Percentiles rank a stretch among this genome's conserved stretches.
phyloP scores from a whole-genome alignment of 2,797 vertebrate species.

The Streptopelia turtur region DNA sequence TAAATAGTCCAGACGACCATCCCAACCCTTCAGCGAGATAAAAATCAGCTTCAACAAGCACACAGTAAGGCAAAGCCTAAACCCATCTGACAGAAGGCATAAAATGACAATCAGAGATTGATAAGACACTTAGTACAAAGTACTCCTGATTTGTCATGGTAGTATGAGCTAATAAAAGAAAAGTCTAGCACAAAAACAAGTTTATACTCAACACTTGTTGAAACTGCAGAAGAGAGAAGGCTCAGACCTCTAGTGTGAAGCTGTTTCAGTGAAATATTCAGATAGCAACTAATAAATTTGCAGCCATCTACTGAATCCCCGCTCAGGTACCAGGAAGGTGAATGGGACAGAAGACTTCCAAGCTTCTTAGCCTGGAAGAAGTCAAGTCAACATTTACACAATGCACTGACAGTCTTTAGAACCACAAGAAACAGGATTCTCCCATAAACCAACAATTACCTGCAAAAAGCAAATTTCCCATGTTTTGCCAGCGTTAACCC shows the following conservation, averaged over 20 bases:
- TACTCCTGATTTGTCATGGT: too few relatives aligned
- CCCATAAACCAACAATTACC: background rate
- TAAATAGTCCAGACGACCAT: background rate
- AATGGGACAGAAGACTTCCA: background rate
- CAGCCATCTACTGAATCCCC: background rate
- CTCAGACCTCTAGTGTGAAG: background rate
- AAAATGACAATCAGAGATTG: rapidly evolving
- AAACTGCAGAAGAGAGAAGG: background rate
- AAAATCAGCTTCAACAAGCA: background rate
- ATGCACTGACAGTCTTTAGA: background rate
- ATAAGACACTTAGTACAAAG: background rate
- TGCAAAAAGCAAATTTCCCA: background rate
- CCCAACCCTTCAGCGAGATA: background rate
- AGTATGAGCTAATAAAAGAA: background rate
- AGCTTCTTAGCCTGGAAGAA: background rate
- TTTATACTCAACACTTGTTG: background rate
- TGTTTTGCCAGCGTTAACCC: background rate
- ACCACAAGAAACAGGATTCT: background rate
- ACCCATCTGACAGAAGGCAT: rapidly evolving
- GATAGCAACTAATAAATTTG: background rate
- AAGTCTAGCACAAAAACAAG: too few relatives aligned
- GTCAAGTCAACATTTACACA: background rate
- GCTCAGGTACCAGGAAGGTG: background rate
- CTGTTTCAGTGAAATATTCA: background rate
- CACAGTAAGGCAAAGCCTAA: background rate